These are phyloP conservation scores for human DNA, from an alignment of 2,113 vertebrate genomes.

Conservation along the genomic window DNA sequence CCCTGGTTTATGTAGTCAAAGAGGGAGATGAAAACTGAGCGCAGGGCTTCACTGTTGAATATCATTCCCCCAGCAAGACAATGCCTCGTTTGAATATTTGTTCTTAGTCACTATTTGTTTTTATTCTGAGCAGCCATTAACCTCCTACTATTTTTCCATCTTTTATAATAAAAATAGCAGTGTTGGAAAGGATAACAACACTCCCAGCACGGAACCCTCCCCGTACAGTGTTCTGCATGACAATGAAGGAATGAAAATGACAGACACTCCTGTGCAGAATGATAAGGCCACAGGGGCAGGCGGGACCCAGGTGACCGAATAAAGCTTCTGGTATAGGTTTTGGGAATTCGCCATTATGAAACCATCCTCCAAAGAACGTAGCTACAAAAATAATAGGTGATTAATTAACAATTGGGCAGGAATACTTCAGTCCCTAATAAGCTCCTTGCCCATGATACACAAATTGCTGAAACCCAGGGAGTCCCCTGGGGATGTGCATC, in stretches of 20 bases:
- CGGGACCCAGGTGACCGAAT: slow-evolving; percentile 1
- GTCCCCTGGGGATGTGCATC: neutral
- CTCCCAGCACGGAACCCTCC: slow-evolving; percentile 38
- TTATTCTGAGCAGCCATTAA: slow-evolving; percentile 74
- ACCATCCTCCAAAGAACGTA: neutral
- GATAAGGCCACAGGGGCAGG: slow-evolving; percentile 25
- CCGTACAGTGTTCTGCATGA: neutral
- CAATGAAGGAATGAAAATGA: slow-evolving; percentile 60
- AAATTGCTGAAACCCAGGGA: neutral
- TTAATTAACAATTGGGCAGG: neutral
- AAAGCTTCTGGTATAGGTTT: neutral
- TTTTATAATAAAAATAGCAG: slow-evolving; percentile 74
- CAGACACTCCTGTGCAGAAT: neutral
- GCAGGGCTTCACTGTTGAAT: neutral
- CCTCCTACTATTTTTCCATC: slow-evolving; percentile 73
- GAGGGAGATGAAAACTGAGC: neutral
- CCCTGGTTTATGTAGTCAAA: neutral
- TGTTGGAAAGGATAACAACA: slow-evolving; percentile 58
- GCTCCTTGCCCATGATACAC: neutral
- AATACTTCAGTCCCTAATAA: slow-evolving; percentile 14
- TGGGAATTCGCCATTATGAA: neutral
- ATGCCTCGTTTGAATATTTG: slow-evolving; percentile 66
- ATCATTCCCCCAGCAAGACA: slow-evolving; percentile 60
- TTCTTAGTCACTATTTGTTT: slow-evolving; percentile 78
- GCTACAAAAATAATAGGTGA: neutral